Percentiles rank a stretch among this genome's conserved stretches.
phyloP scores from a whole-genome alignment of 2,113 vertebrate genomes.

The Apteryx owenii region DNA sequence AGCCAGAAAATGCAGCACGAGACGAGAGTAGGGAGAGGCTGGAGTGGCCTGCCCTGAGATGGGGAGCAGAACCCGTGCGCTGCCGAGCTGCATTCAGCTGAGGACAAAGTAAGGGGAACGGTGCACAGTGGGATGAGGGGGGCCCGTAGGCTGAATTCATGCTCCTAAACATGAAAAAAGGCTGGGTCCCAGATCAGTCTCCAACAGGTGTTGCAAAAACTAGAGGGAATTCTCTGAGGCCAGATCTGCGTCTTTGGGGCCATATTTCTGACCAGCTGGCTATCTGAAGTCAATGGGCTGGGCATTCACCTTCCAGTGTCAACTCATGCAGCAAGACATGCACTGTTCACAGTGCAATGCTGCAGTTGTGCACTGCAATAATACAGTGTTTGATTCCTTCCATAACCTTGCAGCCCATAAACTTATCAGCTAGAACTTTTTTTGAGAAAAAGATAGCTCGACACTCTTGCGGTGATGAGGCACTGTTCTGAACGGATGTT shows the following conservation, averaged over 20 bases:
- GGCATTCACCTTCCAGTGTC: rapidly evolving
- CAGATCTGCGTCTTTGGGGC: neutral
- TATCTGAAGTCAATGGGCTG: neutral
- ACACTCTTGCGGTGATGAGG: neutral
- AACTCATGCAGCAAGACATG: neutral
- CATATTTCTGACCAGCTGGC: neutral
- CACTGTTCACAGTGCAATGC: rapidly evolving
- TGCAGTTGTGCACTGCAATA: neutral
- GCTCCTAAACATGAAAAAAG: neutral
- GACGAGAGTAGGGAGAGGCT: neutral
- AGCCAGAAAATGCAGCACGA: neutral
- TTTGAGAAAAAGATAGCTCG: neutral
- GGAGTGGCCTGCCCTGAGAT: neutral
- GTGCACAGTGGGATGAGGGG: neutral
- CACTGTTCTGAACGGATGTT: neutral
- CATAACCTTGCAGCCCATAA: neutral
- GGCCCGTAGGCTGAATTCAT: neutral
- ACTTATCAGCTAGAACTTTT: neutral
- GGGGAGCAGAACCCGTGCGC: neutral
- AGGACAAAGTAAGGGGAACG: neutral
- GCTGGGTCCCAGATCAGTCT: neutral
- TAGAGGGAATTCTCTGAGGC: neutral
- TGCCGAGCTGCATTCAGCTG: neutral
- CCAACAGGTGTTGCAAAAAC: neutral
- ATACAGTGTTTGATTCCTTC: neutral